Conservation (phyloP, 2,888 invertebrate species). For the Mayetiola destructor region DNA sequence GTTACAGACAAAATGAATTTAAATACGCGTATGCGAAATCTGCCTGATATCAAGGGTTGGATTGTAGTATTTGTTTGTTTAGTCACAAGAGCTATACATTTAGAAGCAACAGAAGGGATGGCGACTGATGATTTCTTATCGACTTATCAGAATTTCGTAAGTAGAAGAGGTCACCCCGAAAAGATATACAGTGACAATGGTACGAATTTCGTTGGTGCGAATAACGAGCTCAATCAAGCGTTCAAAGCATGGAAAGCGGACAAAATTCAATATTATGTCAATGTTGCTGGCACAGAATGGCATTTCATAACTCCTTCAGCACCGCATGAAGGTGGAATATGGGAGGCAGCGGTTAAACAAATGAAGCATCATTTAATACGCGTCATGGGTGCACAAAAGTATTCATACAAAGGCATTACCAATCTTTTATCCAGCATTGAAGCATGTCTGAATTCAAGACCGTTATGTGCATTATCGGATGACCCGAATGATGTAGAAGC, state of each 20-base stretch:
- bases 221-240: neutral
- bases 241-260: neutral
- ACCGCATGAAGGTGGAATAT: slow-evolving; percentile 25
- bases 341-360: slow-evolving; percentile 26
- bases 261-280: neutral
- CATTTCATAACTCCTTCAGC: slow-evolving; percentile 12
- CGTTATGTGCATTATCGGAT: slow-evolving; percentile 21
- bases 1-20: neutral
- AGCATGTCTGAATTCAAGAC: slow-evolving; percentile 23
- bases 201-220: slow-evolving; percentile 19
- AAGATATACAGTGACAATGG: slow-evolving; percentile 21
- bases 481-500: slow-evolving; percentile 21
- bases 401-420: slow-evolving; percentile 20
- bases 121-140: slow-evolving; percentile 18
- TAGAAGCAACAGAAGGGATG: slow-evolving; percentile 20
- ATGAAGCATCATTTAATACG: slow-evolving; percentile 15
- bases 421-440: slow-evolving; percentile 20
- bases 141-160: neutral
- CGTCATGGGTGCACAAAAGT: slow-evolving; percentile 15
- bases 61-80: slow-evolving; percentile 21
- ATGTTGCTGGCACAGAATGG: neutral
- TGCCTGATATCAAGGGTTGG: neutral
- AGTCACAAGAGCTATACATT: slow-evolving; percentile 20
- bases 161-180: slow-evolving; percentile 18
- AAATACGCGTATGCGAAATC: neutral